These are phyloP conservation scores for Zhuqinia jingwanae DNA, from an alignment of 2,888 invertebrate species.

Conservation along the genomic window DNA sequence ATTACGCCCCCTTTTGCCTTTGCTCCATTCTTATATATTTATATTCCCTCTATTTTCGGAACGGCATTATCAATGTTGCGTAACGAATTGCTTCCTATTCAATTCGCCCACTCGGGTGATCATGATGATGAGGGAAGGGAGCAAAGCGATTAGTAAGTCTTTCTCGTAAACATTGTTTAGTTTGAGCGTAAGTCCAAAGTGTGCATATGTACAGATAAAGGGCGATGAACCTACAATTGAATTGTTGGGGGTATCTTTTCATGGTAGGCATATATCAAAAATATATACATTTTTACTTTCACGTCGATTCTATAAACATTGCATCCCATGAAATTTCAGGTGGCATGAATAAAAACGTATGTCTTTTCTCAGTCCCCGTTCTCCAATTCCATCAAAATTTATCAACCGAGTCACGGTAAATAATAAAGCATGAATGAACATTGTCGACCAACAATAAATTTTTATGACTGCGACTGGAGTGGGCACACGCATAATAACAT, in stretches of 20 bases:
- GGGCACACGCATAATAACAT: not conserved
- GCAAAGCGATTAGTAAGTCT: constrained; percentile 31
- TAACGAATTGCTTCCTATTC: constrained; percentile 47
- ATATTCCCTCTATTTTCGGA: not conserved
- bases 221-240: constrained; percentile 16
- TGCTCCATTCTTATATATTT: not conserved
- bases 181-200: no score
- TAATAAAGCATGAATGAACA: not conserved
- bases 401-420: constrained; percentile 1
- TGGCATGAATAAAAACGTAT: no score
- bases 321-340: no score
- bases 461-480: constrained; percentile 4
- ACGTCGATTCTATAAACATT: no score
- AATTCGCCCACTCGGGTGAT: constrained; percentile 34
- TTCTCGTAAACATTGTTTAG: not conserved
- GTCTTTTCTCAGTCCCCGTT: not conserved
- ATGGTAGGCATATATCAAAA: no score
- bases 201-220: not conserved
- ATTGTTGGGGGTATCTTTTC: no score
- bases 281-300: no score
- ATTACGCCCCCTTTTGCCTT: not conserved
- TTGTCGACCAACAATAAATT: constrained; percentile 29
- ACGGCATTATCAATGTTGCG: constrained; percentile 34
- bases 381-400: constrained; percentile 25
- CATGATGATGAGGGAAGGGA: constrained; percentile 13